These are phyloP conservation scores for Lacerta bilineata DNA, from an alignment of 2,797 vertebrate species.

Conservation along the genomic window DNA sequence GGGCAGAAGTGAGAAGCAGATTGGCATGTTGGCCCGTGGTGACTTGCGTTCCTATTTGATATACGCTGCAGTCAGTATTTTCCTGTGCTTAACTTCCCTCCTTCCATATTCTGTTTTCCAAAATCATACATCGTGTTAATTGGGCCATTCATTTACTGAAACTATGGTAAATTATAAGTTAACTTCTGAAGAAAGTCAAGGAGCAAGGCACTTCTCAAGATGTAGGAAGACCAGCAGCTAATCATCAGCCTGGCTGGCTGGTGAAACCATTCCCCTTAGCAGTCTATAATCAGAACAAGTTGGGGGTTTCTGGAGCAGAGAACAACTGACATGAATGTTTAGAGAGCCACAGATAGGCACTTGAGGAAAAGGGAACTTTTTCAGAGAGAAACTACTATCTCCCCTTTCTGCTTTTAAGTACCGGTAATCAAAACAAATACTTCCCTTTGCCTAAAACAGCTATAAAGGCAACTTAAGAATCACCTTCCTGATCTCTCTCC, in stretches of 20 bases:
- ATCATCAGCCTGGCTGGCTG: neutral
- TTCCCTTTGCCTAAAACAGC: slow-evolving; percentile 44
- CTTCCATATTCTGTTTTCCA: neutral
- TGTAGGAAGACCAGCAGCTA: neutral
- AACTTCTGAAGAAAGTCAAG: neutral
- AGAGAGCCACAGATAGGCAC: neutral
- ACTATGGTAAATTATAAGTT: neutral
- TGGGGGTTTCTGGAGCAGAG: neutral
- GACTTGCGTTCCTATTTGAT: too few relatives aligned
- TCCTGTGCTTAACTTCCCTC: neutral
- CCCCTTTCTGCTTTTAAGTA: slow-evolving; percentile 5
- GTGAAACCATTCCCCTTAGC: neutral
- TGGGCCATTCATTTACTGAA: neutral
- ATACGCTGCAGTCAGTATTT: neutral
- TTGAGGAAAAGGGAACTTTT: slow-evolving; percentile 14
- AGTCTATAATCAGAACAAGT: neutral
- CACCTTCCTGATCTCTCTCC: slow-evolving; percentile 41
- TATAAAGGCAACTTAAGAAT: slow-evolving; percentile 33
- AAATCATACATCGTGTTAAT: neutral
- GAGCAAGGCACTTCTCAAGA: too few relatives aligned
- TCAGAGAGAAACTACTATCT: neutral
- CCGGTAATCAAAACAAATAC: slow-evolving; percentile 5
- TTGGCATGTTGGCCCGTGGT: too few relatives aligned
- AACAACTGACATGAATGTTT: neutral
- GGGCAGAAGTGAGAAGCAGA: too few relatives aligned